These are phyloP conservation scores for Apodemus speciosus DNA, from an alignment of 2,113 vertebrate genomes.

Conservation along the genomic window DNA sequence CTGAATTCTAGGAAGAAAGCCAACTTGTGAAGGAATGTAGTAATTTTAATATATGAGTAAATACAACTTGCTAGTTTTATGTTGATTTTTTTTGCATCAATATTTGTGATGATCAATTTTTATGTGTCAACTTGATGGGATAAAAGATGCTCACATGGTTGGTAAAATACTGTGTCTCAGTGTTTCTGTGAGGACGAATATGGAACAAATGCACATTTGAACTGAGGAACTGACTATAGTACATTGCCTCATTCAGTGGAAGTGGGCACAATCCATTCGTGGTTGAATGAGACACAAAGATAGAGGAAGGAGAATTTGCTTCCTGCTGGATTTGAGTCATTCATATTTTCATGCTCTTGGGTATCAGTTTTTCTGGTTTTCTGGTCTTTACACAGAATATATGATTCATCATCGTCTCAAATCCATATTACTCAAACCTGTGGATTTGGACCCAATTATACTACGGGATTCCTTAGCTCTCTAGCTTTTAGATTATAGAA, in stretches of 20 bases:
- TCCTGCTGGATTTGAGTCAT: not conserved
- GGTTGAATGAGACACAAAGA: not conserved
- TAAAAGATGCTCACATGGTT: not conserved
- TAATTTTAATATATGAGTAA: not conserved
- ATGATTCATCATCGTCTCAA: no score
- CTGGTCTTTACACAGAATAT: not conserved
- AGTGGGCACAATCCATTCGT: not conserved
- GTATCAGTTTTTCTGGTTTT: not conserved
- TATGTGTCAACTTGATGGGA: not conserved
- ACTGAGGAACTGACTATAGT: not conserved
- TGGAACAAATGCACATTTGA: not conserved
- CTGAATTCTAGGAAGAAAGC: not conserved
- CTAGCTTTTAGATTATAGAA: not conserved
- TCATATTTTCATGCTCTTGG: not conserved
- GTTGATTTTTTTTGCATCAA: not conserved
- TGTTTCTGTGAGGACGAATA: not conserved
- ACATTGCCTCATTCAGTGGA: not conserved
- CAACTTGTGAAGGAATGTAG: not conserved
- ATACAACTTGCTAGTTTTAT: not conserved
- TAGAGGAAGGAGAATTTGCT: not conserved
- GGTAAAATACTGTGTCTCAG: not conserved
- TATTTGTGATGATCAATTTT: constrained; percentile 8
- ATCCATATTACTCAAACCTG: not conserved
- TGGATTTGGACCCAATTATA: not conserved
- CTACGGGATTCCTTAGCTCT: not conserved